Conservation (phyloP, 2,797 vertebrate genomes). For the Sebastes minor region DNA sequence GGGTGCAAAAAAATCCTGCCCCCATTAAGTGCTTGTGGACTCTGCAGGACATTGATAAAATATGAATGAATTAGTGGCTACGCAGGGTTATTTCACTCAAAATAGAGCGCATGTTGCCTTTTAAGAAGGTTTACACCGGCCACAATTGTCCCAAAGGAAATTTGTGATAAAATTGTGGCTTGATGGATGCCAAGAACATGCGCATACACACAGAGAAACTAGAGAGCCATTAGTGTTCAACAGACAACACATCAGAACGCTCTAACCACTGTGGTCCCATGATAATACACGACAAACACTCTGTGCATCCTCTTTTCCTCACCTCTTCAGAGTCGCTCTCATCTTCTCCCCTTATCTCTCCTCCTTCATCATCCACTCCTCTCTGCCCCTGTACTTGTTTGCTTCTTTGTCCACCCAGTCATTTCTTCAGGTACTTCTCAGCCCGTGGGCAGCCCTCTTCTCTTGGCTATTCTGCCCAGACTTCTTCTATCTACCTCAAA, state of each 20-base stretch:
- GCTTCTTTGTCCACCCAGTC: slow-evolving; percentile 10
- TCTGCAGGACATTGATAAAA: slow-evolving; percentile 46
- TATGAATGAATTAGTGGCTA: slow-evolving; percentile 54
- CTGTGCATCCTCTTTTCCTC: slow-evolving; percentile 17
- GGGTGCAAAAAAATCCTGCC: slow-evolving; percentile 10
- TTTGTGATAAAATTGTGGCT: slow-evolving; percentile 45
- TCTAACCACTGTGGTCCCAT: slow-evolving; percentile 35
- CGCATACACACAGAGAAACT: slow-evolving; percentile 25
- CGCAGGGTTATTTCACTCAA: slow-evolving; percentile 35
- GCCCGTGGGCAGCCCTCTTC: neutral
- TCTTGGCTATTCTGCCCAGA: neutral
- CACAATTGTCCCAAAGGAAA: slow-evolving; percentile 43
- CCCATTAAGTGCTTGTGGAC: slow-evolving; percentile 35
- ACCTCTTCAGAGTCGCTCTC: slow-evolving; percentile 11
- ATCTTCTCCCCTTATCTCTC: slow-evolving; percentile 6
- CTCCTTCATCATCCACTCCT: slow-evolving; percentile 27
- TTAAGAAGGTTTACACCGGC: slow-evolving; percentile 43
- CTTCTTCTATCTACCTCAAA: neutral
- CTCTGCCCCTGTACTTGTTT: slow-evolving; percentile 4
- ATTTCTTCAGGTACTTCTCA: slow-evolving; percentile 18
- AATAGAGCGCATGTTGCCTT: slow-evolving; percentile 23
- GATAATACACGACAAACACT: slow-evolving; percentile 48
- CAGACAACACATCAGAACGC: slow-evolving; percentile 50
- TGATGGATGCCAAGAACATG: slow-evolving; percentile 46
- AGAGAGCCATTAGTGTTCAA: slow-evolving; percentile 63